Conservation (phyloP, 2,888 invertebrate genomes). For the Sympetrum striolatum region DNA sequence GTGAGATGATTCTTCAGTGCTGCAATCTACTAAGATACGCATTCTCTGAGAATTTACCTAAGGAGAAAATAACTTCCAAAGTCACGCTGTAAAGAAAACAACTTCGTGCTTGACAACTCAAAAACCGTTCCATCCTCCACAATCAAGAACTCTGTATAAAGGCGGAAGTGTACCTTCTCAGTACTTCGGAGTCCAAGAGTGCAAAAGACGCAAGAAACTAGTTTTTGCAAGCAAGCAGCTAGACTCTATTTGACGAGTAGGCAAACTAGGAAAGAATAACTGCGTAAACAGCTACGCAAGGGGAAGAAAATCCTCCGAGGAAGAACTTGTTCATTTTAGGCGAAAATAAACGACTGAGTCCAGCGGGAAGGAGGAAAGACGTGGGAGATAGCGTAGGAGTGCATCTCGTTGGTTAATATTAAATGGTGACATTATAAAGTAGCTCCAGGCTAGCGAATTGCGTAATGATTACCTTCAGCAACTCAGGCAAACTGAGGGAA, state of each 20-base stretch:
- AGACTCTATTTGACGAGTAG: background rate
- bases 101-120: too few relatives aligned
- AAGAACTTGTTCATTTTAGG: background rate
- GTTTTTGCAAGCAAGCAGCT: too few relatives aligned
- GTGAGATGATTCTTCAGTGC: too few relatives aligned
- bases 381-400: background rate
- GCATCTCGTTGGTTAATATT: background rate
- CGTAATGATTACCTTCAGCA: background rate
- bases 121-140: too few relatives aligned
- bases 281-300: background rate
- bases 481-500: background rate
- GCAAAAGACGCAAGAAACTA: too few relatives aligned
- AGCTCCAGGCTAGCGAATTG: background rate
- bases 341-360: background rate
- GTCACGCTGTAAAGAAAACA: too few relatives aligned
- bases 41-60: too few relatives aligned
- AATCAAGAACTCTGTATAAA: too few relatives aligned
- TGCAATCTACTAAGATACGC: too few relatives aligned
- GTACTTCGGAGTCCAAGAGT: too few relatives aligned
- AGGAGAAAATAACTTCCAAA: too few relatives aligned
- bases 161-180: too few relatives aligned
- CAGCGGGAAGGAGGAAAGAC: background rate
- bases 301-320: background rate
- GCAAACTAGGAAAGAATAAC: background rate
- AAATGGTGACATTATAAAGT: background rate